phyloP scores from a whole-genome alignment of 2,113 vertebrate genomes.

The Actinemys pallida region DNA sequence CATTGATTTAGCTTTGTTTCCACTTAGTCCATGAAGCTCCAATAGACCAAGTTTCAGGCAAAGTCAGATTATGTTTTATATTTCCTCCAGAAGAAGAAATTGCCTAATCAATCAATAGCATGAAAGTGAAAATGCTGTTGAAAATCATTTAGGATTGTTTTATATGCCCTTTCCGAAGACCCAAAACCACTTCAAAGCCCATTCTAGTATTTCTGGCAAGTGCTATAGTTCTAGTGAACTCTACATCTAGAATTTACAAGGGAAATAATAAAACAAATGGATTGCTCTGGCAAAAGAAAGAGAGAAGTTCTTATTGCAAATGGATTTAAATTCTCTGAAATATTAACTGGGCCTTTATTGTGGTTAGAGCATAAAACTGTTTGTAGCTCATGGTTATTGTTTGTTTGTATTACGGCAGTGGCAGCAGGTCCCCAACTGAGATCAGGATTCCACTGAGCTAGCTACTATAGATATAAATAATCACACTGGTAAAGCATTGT shows the following conservation, averaged over 20 bases:
- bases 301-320: neutral
- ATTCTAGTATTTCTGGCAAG: neutral
- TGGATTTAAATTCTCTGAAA: neutral
- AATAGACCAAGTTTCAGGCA: neutral
- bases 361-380: neutral
- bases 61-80: neutral
- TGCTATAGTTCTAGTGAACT: neutral
- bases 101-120: neutral
- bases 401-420: neutral
- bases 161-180: slow-evolving; percentile 16
- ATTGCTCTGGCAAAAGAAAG: neutral
- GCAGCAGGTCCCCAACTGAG: neutral
- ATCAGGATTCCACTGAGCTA: neutral
- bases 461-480: neutral
- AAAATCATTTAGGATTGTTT: neutral
- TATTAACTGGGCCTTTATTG: neutral
- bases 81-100: neutral
- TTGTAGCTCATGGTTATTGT: neutral
- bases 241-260: slow-evolving; percentile 47
- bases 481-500: neutral
- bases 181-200: neutral
- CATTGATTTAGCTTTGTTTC: neutral
- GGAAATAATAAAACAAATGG: slow-evolving; percentile 46
- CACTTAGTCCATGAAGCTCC: neutral
- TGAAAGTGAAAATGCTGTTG: neutral